phyloP scores from a whole-genome alignment of 2,888 invertebrate species.

The Dyspetes luteomarginatus region DNA sequence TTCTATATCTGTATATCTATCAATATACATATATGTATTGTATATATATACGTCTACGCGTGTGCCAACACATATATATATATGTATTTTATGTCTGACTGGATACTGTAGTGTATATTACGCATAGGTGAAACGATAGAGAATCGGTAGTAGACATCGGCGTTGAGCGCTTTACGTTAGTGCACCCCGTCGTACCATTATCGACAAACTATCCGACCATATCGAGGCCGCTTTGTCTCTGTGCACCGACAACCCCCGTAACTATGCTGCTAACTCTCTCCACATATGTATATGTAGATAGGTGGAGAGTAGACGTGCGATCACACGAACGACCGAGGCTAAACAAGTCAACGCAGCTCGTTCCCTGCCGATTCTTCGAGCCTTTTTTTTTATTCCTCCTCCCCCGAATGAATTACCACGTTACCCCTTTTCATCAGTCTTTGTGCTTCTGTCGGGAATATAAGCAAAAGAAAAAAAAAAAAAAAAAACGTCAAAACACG shows the following conservation, averaged over 20 bases:
- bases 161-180: conserved; percentile 52
- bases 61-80: background rate
- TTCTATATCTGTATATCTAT: conserved; percentile 27
- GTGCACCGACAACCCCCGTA: conserved; percentile 43
- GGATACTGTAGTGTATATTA: conserved; percentile 50
- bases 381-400: conserved; percentile 15
- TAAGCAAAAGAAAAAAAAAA: background rate
- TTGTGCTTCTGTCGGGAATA: conserved; percentile 8
- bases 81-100: conserved; percentile 46
- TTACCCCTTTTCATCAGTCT: conserved; percentile 15
- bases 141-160: conserved; percentile 54
- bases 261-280: conserved; percentile 31
- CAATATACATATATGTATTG: conserved; percentile 17
- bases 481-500: conserved; percentile 17
- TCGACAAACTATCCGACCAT: conserved; percentile 64
- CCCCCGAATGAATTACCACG: conserved; percentile 35
- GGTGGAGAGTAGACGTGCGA: background rate
- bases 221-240: conserved; percentile 59
- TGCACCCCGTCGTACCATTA: conserved; percentile 60
- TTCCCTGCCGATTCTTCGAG: conserved; percentile 30
- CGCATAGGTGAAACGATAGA: conserved; percentile 61
- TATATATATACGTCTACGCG: conserved; percentile 10
- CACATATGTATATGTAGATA: background rate
- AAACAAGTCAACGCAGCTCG: conserved; percentile 49
- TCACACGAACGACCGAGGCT: conserved; percentile 43